These are phyloP conservation scores for Ennomos erosarius DNA, from an alignment of 2,888 invertebrate species.

Conservation along the genomic window DNA sequence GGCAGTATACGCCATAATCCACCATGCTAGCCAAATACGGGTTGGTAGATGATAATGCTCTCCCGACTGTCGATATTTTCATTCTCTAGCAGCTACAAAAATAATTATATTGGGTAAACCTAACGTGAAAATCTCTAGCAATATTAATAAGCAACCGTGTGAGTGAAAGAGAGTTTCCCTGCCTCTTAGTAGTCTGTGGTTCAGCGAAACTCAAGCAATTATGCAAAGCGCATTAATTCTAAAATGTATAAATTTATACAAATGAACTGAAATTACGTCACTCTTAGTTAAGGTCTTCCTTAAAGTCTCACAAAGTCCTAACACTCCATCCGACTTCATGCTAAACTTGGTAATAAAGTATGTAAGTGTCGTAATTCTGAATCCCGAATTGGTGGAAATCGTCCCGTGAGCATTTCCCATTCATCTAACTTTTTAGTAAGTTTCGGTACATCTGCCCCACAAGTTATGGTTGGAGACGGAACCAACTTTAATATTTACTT, in stretches of 20 bases:
- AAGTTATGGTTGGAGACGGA: constrained; percentile 48
- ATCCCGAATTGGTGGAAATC: constrained; percentile 52
- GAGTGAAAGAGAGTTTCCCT: no score
- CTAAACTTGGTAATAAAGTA: constrained; percentile 50
- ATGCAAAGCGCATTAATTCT: no score
- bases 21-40: no score
- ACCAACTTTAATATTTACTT: constrained; percentile 44
- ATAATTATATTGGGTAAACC: no score
- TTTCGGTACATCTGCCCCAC: constrained; percentile 46
- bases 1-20: no score
- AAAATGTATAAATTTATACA: background rate
- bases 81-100: no score
- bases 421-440: constrained; percentile 52
- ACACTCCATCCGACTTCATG: constrained; percentile 40
- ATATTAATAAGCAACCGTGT: no score
- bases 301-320: constrained; percentile 37
- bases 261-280: constrained; percentile 7
- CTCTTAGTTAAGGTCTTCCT: constrained; percentile 8
- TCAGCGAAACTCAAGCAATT: no score
- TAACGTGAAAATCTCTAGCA: no score
- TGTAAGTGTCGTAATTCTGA: constrained; percentile 49
- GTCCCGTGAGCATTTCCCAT: constrained; percentile 32
- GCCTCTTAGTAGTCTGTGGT: no score
- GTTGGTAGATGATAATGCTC: no score
- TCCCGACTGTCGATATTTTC: no score